Evolutionary conservation across 1,140 invertebrate genomes (phyloP).

Genomic region (Cotesia chilonis): DNA sequence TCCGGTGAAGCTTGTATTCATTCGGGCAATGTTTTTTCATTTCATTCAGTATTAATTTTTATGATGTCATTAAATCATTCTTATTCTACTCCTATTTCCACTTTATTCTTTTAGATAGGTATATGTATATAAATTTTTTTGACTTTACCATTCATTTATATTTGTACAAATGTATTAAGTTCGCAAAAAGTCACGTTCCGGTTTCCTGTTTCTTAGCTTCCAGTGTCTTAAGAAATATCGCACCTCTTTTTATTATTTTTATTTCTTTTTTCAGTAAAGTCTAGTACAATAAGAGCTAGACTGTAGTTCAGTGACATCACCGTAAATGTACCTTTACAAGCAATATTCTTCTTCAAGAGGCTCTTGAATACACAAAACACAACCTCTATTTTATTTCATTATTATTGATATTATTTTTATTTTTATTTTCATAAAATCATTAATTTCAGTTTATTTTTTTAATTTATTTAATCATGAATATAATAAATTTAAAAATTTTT

Average conservation of each 20-base stretch:
- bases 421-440: no score
- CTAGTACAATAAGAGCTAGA: not conserved
- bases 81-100: constrained; percentile 8
- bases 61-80: constrained; percentile 18
- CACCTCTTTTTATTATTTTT: constrained; percentile 12
- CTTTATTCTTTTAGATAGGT: constrained; percentile 35
- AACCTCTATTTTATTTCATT: not conserved
- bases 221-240: constrained; percentile 15
- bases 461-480: no score
- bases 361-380: constrained; percentile 1
- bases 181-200: constrained; percentile 20
- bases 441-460: no score
- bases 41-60: constrained; percentile 4
- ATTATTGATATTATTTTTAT: no score
- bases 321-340: not conserved
- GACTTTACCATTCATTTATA: constrained; percentile 4
- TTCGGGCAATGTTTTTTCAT: not conserved
- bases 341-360: not conserved
- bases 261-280: not conserved
- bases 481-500: no score
- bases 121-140: not conserved
- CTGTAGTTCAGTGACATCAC: constrained; percentile 10
- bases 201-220: constrained; percentile 19
- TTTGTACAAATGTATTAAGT: not conserved
- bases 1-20: not conserved